These are phyloP conservation scores for Pterostichus niger DNA, from an alignment of 2,888 invertebrate species.

Conservation along the genomic window DNA sequence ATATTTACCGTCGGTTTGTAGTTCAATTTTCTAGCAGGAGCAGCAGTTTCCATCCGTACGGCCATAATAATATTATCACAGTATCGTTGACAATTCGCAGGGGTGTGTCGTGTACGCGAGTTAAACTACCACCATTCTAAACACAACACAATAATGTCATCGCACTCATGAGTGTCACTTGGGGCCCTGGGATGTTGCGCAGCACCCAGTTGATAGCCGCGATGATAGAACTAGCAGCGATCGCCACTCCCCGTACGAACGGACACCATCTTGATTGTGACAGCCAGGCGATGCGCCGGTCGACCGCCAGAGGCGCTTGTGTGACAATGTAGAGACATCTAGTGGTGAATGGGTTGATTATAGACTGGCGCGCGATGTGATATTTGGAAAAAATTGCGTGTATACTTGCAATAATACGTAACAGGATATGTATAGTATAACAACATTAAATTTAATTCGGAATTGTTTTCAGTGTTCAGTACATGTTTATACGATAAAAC, in stretches of 20 bases:
- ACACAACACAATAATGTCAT: conserved; percentile 64
- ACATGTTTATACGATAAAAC: too few relatives aligned
- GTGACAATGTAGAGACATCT: conserved; percentile 20
- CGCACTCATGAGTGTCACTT: conserved; percentile 35
- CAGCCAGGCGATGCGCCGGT: conserved; percentile 68
- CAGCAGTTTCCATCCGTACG: conserved; percentile 77
- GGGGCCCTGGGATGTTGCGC: conserved; percentile 3
- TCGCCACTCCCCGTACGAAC: conserved; percentile 72
- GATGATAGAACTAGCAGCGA: conserved; percentile 9
- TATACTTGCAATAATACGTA: too few relatives aligned
- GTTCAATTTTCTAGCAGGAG: conserved; percentile 76
- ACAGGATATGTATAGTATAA: too few relatives aligned
- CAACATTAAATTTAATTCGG: too few relatives aligned
- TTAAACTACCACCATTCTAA: conserved; percentile 56
- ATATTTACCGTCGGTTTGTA: conserved; percentile 77
- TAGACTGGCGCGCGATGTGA: not conserved
- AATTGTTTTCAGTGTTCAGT: too few relatives aligned
- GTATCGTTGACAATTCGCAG: conserved; percentile 47
- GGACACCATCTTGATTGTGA: conserved; percentile 72
- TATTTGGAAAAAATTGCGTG: too few relatives aligned
- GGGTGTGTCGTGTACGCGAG: conserved; percentile 42
- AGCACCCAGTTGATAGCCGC: not conserved
- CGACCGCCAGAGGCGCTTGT: conserved; percentile 65
- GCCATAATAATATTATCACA: conserved; percentile 73
- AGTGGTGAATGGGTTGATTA: conserved; percentile 1